These are phyloP conservation scores for Noctua fimbriata DNA, from an alignment of 2,888 invertebrate species.

Conservation along the genomic window DNA sequence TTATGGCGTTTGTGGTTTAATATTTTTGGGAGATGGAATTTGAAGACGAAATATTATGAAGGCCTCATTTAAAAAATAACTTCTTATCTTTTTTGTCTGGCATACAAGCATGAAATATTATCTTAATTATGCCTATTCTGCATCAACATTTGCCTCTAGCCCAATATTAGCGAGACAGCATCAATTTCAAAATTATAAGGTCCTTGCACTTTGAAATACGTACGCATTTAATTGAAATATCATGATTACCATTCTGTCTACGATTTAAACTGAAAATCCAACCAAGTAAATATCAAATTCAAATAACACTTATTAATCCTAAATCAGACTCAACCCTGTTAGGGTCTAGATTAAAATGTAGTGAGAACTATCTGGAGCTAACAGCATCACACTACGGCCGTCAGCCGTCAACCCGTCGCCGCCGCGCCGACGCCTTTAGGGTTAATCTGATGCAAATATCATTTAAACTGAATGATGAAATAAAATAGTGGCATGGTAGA, in stretches of 20 bases:
- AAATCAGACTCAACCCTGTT: slow-evolving; percentile 19
- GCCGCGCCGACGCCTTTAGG: slow-evolving; percentile 40
- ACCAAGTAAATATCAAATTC: background rate
- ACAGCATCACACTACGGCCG: slow-evolving; percentile 32
- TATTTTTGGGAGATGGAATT: slow-evolving; percentile 1
- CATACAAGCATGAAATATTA: background rate
- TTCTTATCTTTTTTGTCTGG: background rate
- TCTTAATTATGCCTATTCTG: background rate
- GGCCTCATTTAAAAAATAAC: background rate
- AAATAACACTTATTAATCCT: slow-evolving; percentile 10
- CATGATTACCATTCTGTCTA: background rate
- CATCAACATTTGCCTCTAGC: background rate
- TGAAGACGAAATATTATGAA: background rate
- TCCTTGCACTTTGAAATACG: background rate
- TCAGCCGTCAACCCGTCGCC: slow-evolving; percentile 30
- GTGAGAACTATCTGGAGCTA: slow-evolving; percentile 46
- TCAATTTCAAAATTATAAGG: background rate
- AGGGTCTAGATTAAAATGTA: slow-evolving; percentile 39
- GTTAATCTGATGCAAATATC: slow-evolving; percentile 33
- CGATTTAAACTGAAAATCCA: slow-evolving; percentile 5
- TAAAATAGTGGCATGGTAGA: slow-evolving; percentile 35
- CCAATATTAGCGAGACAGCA: background rate
- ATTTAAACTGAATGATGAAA: slow-evolving; percentile 40
- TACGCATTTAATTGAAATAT: background rate
- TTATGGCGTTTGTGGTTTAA: slow-evolving; percentile 1